A percentile compares a stretch with the other conserved stretches of the same genome.
These are phyloP conservation scores for Tautogolabrus adspersus DNA, from an alignment of 2,113 vertebrate genomes.

Conservation along the genomic window DNA sequence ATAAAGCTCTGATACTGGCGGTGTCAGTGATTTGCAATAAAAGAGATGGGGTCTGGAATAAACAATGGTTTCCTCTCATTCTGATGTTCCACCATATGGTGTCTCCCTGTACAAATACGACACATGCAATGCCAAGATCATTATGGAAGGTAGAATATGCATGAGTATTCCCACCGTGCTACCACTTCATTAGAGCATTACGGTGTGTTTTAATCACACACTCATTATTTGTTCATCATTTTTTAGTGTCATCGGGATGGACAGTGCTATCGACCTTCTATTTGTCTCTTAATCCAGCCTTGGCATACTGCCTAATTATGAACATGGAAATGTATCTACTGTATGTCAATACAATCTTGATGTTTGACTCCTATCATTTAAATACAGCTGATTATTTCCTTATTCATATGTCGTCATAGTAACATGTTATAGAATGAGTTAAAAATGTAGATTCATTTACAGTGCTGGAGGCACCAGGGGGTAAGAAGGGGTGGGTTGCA, in stretches of 20 bases:
- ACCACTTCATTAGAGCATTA: conserved; percentile 57
- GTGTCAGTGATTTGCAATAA: conserved; percentile 57
- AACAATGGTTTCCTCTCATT: conserved; percentile 58
- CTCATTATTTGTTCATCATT: conserved; percentile 64
- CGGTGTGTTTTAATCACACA: conserved; percentile 63
- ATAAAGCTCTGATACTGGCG: conserved; percentile 53
- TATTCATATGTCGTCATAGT: too few species aligned
- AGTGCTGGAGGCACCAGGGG: too few species aligned
- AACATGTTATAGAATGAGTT: too few species aligned
- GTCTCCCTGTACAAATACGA: conserved; percentile 52
- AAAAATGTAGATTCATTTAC: too few species aligned
- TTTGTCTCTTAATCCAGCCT: conserved; percentile 33
- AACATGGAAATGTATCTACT: neutral
- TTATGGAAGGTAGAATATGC: conserved; percentile 63
- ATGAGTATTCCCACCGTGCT: conserved; percentile 61
- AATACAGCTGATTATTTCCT: neutral
- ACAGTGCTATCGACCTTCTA: conserved; percentile 35
- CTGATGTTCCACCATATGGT: conserved; percentile 61
- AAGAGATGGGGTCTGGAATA: conserved; percentile 47
- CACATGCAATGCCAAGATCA: conserved; percentile 62
- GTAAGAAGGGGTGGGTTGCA: too few species aligned
- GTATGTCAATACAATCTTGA: neutral
- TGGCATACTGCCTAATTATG: conserved; percentile 10
- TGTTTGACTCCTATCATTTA: neutral
- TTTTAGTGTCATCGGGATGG: conserved; percentile 59